A percentile compares a stretch with the other conserved stretches of the same genome.
Conservation (phyloP, 2,888 invertebrate genomes). For the Drosophila eohydei region DNA sequence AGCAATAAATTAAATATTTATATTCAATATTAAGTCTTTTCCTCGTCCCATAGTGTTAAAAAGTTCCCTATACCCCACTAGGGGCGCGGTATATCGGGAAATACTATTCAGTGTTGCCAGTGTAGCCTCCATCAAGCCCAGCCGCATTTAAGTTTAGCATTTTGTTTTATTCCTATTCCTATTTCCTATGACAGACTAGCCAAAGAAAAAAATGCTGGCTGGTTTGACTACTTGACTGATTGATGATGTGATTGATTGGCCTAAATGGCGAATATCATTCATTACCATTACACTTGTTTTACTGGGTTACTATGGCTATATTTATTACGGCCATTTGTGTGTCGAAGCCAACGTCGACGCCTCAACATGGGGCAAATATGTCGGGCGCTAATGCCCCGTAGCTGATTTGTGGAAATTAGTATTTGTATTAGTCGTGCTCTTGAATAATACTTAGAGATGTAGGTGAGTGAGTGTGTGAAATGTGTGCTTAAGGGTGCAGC, state of each 20-base stretch:
- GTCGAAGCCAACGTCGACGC: constrained; percentile 32
- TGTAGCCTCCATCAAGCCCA: background rate
- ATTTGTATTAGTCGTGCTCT: constrained; percentile 33
- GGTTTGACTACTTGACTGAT: constrained; percentile 46
- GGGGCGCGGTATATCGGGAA: no score
- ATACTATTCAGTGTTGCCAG: no score
- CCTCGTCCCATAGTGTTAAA: no score
- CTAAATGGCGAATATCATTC: constrained; percentile 50
- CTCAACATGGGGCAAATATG: constrained; percentile 33
- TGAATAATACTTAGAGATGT: constrained; percentile 21
- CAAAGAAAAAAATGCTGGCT: constrained; percentile 17
- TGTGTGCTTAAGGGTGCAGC: constrained; percentile 1
- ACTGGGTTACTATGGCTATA: constrained; percentile 74
- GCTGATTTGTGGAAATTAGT: constrained; percentile 45
- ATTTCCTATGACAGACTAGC: background rate
- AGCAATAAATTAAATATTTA: no score
- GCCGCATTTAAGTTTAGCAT: background rate
- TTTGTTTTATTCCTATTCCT: background rate
- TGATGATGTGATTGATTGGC: constrained; percentile 62
- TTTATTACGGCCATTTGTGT: constrained; percentile 73
- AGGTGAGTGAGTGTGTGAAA: background rate
- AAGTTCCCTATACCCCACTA: no score
- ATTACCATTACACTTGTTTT: constrained; percentile 13
- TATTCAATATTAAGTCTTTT: no score
- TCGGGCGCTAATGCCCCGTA: constrained; percentile 37